Evolutionary conservation across 2,113 vertebrate genomes (phyloP), one percentile per base, ranked within the genome.

Genomic region (Mola mola): DNA sequence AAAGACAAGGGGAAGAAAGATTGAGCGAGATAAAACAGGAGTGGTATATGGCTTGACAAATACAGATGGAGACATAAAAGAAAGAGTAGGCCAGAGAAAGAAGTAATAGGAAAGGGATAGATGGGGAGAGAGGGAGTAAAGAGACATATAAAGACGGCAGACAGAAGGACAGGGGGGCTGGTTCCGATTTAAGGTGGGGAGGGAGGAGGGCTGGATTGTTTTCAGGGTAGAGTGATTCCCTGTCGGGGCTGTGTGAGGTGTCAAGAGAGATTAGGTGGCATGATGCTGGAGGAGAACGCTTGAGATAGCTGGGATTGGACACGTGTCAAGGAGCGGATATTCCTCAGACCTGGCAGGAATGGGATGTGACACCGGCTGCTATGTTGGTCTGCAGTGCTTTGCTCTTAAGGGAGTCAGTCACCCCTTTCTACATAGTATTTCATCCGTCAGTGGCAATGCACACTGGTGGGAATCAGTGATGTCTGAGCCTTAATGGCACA

Each of bases 261-360:
- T 88, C 88, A 87, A 40, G 75, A 75, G 79, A 84, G 83, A 90
- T 89, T 89, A 89, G 87, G 66, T 15, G 24, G 71, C 31, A 19
- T 43, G 75, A 69, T 58, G 84, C 81, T 70, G 79, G 71, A 79
- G 81, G 77, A 81, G 49, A 72, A 55, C 60, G 79, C 63, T 65
- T 50, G 77, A 83, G 79, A 75, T 75, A 73, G 72, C 74, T 76
- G 31, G 69, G 86, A 89, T 87, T 87, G 87, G 86, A 90, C 84
- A 77, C 87, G 78, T 83, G 87, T 89, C 89, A 86, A 58, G 69
- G 49, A 55, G 22, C 79, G 83, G 85, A 90, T 84, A 44, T 77
- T 76, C 80, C 78, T 87, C 73, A 63, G 81, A 72, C 69, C 73
- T 74, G 84, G 84, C 75, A 82, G 79, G 74, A 82, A 88, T 87